Conservation (phyloP, 2,797 vertebrate genomes). For the Anabacerthia variegaticeps region DNA sequence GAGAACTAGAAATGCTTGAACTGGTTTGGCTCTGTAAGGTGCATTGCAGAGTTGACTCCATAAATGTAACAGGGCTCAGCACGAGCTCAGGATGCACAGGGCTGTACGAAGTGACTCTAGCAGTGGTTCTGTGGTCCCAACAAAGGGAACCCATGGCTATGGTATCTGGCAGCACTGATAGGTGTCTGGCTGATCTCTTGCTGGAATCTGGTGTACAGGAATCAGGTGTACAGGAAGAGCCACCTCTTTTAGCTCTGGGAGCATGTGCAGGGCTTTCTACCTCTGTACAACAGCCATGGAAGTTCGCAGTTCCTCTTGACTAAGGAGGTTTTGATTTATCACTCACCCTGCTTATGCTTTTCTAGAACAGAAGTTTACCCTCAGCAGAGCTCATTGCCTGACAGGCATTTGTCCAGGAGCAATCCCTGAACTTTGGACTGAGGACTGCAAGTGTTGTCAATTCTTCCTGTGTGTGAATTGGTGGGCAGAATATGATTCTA, state of each 20-base stretch:
- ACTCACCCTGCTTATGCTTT: neutral
- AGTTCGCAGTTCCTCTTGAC: neutral
- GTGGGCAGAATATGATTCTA: neutral
- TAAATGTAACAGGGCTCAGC: neutral
- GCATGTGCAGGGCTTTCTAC: neutral
- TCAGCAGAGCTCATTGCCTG: neutral
- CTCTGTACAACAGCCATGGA: neutral
- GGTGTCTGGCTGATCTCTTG: neutral
- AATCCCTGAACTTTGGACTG: neutral
- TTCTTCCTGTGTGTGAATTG: neutral
- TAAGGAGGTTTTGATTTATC: neutral
- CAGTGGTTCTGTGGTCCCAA: neutral
- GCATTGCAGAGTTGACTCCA: neutral
- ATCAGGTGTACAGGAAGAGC: neutral
- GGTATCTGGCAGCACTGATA: neutral
- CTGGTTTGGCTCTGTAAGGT: neutral
- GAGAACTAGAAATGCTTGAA: neutral
- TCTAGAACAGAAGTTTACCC: neutral
- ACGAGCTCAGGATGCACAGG: neutral
- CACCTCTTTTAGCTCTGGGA: neutral
- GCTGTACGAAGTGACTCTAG: neutral
- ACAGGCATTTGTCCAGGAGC: neutral
- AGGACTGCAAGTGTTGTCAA: neutral
- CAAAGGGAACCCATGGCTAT: rapidly evolving
- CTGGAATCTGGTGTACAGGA: neutral